Base-by-base conservation (phyloP, 2,888 invertebrate genomes). In the Ommatoiulus sabulosus region DNA sequence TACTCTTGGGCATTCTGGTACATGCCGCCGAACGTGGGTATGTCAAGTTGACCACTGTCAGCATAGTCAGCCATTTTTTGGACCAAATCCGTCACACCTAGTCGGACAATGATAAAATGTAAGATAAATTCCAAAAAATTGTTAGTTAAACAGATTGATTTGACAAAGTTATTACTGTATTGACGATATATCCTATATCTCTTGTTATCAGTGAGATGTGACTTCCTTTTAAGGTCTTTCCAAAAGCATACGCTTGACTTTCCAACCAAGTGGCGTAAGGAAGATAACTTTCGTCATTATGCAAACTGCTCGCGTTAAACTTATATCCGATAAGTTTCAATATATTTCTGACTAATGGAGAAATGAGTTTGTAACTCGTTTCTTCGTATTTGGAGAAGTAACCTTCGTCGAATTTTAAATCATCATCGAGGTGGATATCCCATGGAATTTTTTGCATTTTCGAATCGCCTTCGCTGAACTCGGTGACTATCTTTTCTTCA, bases 371-470 rank as follows among this genome's bases (percentile, higher is more conserved):
- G 35, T 1, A 12, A 80, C 35, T 80, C 3, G 80, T 80, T 80
- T 80, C 80, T 80, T 80, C 80, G 15, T 80, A 80, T 80, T 80
- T 80, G 12, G 80, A 80, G 12, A 80, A 80, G 5, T 80, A 80
- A 3, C 80, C 80, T 15, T 80, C 35, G 3, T 80, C 35, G 80
- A 80, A 80, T 35, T 43, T 80, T 12, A 43, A 80, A 80, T 80
- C 80, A 12, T 80, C 43, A 15, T 80, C 80, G 35, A 43, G 80
- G 0, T 43, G 80, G 12, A 80, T 80, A 15, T 35, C 80, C 80
- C 35, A 35, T 3, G 35, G 35, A 43, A 80, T 80, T 12, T 80
- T 2, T 4, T 43, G 35, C 57, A 57, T 7, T n/a, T 3, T 3
- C 4, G 10, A 12, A 35, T 12, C 4, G 3, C 35, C 35, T 0